Base-by-base conservation (phyloP, 1,140 invertebrate species). In the Trichoplusia ni region DNA sequence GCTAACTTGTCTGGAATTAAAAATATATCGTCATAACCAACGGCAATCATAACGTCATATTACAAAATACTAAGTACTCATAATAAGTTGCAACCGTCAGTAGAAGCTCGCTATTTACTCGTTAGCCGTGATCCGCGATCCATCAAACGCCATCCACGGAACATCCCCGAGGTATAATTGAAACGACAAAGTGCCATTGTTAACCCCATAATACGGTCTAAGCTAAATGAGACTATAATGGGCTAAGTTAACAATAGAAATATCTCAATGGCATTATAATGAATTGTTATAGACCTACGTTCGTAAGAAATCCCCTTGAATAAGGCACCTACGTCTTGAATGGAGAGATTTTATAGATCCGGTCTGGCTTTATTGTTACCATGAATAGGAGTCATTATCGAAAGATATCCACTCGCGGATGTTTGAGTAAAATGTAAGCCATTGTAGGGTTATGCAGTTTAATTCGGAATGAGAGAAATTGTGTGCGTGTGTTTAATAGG, bases 161-260 rank as follows among this genome's bases (percentile, higher is more conserved):
- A 46, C 40, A 60, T 60, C 42, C 42, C 42, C 29, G 56, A 44
- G 42, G 27, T 60, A 46, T 64, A 56, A 63, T 64, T 54, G 61
- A 64, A 53, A 53, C 37, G 37, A 51, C 53, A 46, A 63, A 60
- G 40, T 58, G 33, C 33, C 44, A 71, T 75, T 69, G 54, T 58
- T 58, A 58, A 58, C 54, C 54, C 37, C 38, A 63, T 40, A 35
- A 53, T 40, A 37, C 42, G 46, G 25, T 72, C 72, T 67, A 75
- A 78, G 64, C 64, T 77, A 81, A 82, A 82, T 79, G 75, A 75
- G 72, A 74, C 47, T 80, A 80, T 81, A 82, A 81, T 81, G 73
- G 77, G 66, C 51, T 51, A 47, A 53, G 66, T 49, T 67, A 75
- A 84, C 78, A 84, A 84, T 84, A 69, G 73, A 63, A 61, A 61